Evolutionary conservation across 30 jellyfish, hydroid and myxozoan species (phyloP), one percentile per base, ranked within the genome.

Genomic region (Catostylus mosaicus): DNA sequence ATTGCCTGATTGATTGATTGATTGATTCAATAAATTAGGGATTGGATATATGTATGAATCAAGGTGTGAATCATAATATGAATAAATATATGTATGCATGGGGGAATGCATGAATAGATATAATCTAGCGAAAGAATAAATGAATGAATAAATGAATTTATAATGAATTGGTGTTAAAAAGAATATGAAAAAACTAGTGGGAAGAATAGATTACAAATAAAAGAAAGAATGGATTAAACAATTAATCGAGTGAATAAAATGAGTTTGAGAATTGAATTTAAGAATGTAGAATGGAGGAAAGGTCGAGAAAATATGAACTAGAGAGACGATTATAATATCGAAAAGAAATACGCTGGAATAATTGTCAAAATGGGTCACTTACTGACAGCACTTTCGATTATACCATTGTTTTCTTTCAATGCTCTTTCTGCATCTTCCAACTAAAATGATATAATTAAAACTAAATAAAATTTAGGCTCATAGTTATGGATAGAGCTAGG

Each of bases 321-420:
- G 1, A 48, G 24, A 48, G 63, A 48, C 14, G 63, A 48, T n/a
- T n/a, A n/a, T n/a, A n/a, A n/a, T n/a, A n/a, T n/a, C 11, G 24
- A 48, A 48, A 6, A 16, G 23, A 6, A 3, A 6, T 4, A 48
- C 3, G 1, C 24, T 48, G 24, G 63, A 48, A 16, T 9, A 3
- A 48, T 3, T n/a, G n/a, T n/a, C 14, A 48, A 16, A 45, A 30
- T 29, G n/a, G n/a, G 19, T 22, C 30, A 92, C 98, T 92, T 86
- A 92, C 98, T 92, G 89, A 92, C 96, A 14, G 98, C 98, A 63
- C 96, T 92, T 59, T 92, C 98, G 14, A 92, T 85, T 63, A 92
- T 85, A 7, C 98, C 98, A 54, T 92, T 92, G 60, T 86, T 92
- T 40, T 92, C 95, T 33, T 82, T 77, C 92, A 92, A 63, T 0